Conservation (phyloP, 2,113 vertebrate genomes). For the Coracopsis vasa region DNA sequence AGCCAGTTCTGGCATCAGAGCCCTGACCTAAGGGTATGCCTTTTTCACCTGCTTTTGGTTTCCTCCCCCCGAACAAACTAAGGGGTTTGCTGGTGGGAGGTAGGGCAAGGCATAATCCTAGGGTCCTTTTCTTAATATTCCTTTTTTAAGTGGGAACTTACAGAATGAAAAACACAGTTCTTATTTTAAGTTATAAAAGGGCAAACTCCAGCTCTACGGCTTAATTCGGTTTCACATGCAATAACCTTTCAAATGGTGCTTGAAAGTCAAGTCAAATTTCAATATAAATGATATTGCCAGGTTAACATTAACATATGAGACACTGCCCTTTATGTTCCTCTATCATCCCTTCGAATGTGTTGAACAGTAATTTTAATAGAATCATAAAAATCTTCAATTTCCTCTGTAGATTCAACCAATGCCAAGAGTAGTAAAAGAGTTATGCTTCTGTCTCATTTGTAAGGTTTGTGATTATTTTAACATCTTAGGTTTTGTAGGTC, state of each 20-base stretch:
- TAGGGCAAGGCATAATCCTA: not conserved
- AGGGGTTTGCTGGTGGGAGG: not conserved
- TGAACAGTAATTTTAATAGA: slow-evolving; percentile 56
- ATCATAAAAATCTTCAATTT: slow-evolving; percentile 65
- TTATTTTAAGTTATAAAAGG: not conserved
- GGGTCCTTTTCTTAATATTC: not conserved
- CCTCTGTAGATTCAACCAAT: slow-evolving; percentile 49
- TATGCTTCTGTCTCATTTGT: not conserved
- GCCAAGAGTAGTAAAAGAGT: slow-evolving; percentile 31
- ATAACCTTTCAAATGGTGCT: slow-evolving; percentile 64
- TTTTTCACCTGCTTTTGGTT: slow-evolving; percentile 13
- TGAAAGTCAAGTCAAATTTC: slow-evolving; percentile 65
- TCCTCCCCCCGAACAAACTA: not conserved
- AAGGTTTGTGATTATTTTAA: slow-evolving; percentile 19
- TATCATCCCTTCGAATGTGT: not conserved
- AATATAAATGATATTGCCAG: slow-evolving; percentile 43
- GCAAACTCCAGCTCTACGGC: not conserved
- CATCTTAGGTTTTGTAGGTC: not conserved
- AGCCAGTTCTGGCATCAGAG: not conserved
- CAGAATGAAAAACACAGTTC: not conserved
- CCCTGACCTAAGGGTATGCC: not conserved
- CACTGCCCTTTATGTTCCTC: slow-evolving; percentile 55
- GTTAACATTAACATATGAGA: slow-evolving; percentile 35
- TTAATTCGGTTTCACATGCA: slow-evolving; percentile 54
- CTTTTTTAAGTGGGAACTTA: not conserved